Conservation (phyloP, 1,140 invertebrate genomes). For the Drosophila murphyi region DNA sequence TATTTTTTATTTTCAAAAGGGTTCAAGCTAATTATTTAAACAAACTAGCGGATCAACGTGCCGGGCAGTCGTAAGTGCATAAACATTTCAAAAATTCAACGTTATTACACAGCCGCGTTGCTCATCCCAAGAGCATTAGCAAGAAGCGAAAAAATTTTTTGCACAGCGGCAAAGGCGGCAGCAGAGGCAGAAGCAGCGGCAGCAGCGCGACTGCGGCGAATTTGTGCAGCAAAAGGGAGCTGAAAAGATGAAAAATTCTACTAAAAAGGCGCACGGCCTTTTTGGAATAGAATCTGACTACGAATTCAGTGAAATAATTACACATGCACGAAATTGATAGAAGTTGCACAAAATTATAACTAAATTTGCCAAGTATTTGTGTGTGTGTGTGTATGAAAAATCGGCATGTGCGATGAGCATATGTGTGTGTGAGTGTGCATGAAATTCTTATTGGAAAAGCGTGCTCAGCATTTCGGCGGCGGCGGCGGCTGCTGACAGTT, state of each 20-base stretch:
- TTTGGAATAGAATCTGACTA: constrained; percentile 21
- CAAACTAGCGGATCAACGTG: constrained; percentile 56
- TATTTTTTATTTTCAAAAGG: constrained; percentile 75
- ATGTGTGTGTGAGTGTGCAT: constrained; percentile 45
- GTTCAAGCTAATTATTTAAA: constrained; percentile 59
- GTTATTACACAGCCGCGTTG: constrained; percentile 52
- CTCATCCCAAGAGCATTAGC: constrained; percentile 49
- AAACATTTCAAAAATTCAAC: constrained; percentile 39
- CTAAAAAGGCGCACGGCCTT: constrained; percentile 6
- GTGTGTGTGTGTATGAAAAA: constrained; percentile 56
- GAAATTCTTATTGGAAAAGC: constrained; percentile 81
- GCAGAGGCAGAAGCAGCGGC: constrained; percentile 48
- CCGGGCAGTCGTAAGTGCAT: constrained; percentile 74
- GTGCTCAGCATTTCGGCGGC: constrained; percentile 76
- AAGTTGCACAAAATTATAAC: constrained; percentile 39
- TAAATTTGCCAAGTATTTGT: constrained; percentile 58
- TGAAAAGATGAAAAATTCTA: constrained; percentile 68
- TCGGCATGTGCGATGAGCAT: constrained; percentile 63
- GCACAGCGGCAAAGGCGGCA: constrained; percentile 71
- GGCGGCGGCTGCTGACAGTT: constrained; percentile 45
- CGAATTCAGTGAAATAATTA: constrained; percentile 24
- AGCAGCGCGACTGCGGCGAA: constrained; percentile 58
- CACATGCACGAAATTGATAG: constrained; percentile 11
- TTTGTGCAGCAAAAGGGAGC: constrained; percentile 59
- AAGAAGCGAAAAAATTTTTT: constrained; percentile 77